Percentiles rank a stretch among this genome's conserved stretches.
These are phyloP conservation scores for Microcebus ravelobensis DNA, from an alignment of 2,113 vertebrate species.

Conservation along the genomic window DNA sequence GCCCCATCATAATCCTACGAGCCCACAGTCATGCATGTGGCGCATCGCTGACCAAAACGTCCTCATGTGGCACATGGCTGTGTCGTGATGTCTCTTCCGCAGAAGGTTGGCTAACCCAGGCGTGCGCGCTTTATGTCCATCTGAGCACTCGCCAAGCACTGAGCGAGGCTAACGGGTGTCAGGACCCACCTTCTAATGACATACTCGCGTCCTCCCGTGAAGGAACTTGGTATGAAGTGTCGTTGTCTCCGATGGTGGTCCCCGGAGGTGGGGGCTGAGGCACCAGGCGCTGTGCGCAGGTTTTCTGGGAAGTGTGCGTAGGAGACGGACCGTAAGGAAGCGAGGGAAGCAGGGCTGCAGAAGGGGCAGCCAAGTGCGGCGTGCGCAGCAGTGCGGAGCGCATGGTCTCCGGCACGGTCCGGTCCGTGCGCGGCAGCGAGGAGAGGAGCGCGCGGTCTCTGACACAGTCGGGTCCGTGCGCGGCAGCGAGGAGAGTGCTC, in stretches of 20 bases:
- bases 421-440: too few species aligned
- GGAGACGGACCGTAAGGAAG: neutral
- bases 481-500: too few species aligned
- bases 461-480: too few species aligned
- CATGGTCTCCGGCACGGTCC: rapidly evolving
- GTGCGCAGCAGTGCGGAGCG: too few species aligned
- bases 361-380: neutral
- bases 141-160: neutral
- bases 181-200: neutral
- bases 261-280: neutral
- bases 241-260: neutral
- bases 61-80: neutral
- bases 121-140: too few species aligned
- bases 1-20: neutral
- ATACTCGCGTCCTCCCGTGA: neutral
- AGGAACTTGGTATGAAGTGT: neutral
- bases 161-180: neutral
- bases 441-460: too few species aligned
- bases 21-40: neutral
- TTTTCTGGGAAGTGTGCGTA: neutral
- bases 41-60: neutral
- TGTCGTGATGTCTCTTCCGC: neutral
- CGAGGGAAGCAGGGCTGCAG: neutral
- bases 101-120: neutral
- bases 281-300: too few species aligned